These are phyloP conservation scores for Epsilonema sp. DNA, from an alignment of 2,888 invertebrate genomes.

Conservation along the genomic window DNA sequence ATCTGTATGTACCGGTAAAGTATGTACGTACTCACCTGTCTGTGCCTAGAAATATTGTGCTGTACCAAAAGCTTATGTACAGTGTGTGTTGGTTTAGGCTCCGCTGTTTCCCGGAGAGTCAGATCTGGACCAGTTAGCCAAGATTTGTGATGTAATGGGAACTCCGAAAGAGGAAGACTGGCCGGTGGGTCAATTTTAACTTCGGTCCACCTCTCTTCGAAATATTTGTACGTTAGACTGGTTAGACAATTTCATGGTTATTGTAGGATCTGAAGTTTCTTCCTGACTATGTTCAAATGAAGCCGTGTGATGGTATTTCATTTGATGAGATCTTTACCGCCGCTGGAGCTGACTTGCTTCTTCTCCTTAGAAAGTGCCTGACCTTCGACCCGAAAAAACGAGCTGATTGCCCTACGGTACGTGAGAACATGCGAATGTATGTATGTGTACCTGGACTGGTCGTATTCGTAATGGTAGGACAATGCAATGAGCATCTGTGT, in stretches of 20 bases:
- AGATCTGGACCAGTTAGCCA: slow-evolving; percentile 82
- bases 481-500: too few relatives aligned
- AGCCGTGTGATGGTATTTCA: slow-evolving; percentile 58
- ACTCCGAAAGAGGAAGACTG: slow-evolving; percentile 77
- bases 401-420: slow-evolving; percentile 31
- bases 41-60: too few relatives aligned
- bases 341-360: slow-evolving; percentile 69
- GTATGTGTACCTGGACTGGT: too few relatives aligned
- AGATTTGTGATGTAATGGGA: slow-evolving; percentile 82
- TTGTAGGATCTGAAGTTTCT: slow-evolving; percentile 33
- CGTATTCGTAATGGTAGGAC: too few relatives aligned
- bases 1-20: too few relatives aligned
- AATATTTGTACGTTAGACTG: not conserved
- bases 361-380: slow-evolving; percentile 54
- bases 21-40: too few relatives aligned
- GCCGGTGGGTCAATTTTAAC: slow-evolving; percentile 44
- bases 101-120: slow-evolving; percentile 91
- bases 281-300: slow-evolving; percentile 80
- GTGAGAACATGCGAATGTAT: too few relatives aligned
- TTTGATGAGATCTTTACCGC: slow-evolving; percentile 83
- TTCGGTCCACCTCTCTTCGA: not conserved
- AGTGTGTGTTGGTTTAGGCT: slow-evolving; percentile 35
- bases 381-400: slow-evolving; percentile 61
- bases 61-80: too few relatives aligned
- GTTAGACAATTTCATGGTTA: not conserved